phyloP scores from a whole-genome alignment of 2,113 vertebrate species.

The Lepus europaeus region DNA sequence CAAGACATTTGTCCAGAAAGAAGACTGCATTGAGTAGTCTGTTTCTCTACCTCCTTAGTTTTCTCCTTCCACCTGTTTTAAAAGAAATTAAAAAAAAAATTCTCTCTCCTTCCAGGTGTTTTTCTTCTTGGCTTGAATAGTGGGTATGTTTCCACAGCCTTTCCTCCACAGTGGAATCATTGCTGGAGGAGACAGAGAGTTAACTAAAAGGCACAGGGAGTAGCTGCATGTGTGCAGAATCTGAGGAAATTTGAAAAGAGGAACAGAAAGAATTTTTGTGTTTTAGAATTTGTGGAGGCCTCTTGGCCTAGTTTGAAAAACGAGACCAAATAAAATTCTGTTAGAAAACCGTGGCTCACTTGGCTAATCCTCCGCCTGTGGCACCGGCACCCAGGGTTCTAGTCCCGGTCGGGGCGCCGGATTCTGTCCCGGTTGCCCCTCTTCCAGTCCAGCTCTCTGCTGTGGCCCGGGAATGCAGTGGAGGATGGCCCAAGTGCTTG shows the following conservation, averaged over 20 bases:
- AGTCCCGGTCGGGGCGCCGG: no score
- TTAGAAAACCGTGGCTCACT: neutral
- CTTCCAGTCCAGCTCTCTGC: no score
- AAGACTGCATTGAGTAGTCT: neutral
- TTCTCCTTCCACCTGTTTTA: neutral
- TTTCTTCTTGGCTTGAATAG: neutral
- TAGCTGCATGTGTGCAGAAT: neutral
- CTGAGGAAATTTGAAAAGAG: constrained; percentile 58
- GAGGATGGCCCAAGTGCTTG: no score
- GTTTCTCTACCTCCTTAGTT: constrained; percentile 40
- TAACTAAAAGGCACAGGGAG: constrained; percentile 30
- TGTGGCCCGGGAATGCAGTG: no score
- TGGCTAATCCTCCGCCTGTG: no score
- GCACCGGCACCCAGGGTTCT: no score
- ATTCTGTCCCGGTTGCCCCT: no score
- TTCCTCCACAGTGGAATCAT: constrained; percentile 30
- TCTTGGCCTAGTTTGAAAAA: constrained; percentile 19
- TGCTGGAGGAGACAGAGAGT: neutral
- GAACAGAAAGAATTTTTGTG: constrained; percentile 17
- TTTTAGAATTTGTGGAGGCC: constrained; percentile 43
- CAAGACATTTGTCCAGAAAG: neutral
- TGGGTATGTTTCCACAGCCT: neutral
- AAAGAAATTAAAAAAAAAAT: constrained; percentile 6
- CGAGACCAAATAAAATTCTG: neutral
- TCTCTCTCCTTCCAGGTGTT: neutral